Evolutionary conservation across 2,113 vertebrate genomes (phyloP).

Genomic region (Calyptommatus sinebrachiatus): DNA sequence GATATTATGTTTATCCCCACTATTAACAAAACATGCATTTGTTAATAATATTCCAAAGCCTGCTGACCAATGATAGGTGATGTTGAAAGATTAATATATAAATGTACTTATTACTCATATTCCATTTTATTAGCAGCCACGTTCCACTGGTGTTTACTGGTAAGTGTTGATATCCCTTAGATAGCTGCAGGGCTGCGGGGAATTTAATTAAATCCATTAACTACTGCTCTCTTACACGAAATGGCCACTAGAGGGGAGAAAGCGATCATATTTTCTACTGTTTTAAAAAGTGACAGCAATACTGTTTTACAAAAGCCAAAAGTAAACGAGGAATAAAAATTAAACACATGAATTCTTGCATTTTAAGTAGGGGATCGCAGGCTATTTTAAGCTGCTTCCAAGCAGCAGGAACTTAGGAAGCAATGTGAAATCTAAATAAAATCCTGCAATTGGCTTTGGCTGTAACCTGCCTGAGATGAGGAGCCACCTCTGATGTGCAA

Average conservation of each 20-base stretch:
- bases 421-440: too few relatives aligned
- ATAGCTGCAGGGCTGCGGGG: background rate
- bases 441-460: too few relatives aligned
- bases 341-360: background rate
- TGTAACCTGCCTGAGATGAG: too few relatives aligned
- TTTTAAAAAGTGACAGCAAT: background rate
- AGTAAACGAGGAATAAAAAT: background rate
- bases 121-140: slow-evolving; percentile 1
- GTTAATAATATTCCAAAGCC: too few relatives aligned
- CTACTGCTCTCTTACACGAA: background rate
- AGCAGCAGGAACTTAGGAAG: too few relatives aligned
- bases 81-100: background rate
- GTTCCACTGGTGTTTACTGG: background rate
- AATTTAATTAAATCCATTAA: background rate
- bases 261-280: background rate
- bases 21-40: too few relatives aligned
- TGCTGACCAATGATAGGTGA: too few relatives aligned
- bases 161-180: background rate
- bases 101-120: background rate
- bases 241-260: slow-evolving; percentile 24
- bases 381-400: background rate
- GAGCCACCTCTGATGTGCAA: too few relatives aligned
- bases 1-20: too few relatives aligned
- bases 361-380: background rate
- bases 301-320: background rate